A percentile compares a stretch with the other conserved stretches of the same genome.
Evolutionary conservation across 2,888 invertebrate genomes (phyloP).

Genomic region (Scaptomyza flava): DNA sequence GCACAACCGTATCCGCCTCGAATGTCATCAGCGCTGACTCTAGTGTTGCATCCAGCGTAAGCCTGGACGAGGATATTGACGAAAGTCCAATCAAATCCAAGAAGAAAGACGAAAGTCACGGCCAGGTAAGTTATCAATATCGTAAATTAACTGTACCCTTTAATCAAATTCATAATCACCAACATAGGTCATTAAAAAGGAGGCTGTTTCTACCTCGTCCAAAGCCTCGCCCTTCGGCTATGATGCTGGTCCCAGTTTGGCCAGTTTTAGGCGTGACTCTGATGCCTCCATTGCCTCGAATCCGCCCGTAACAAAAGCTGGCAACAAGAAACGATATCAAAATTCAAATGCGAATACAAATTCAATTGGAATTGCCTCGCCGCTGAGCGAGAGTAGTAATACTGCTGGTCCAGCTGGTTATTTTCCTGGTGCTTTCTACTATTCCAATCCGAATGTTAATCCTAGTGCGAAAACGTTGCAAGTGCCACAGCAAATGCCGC

Average conservation of each 20-base stretch:
- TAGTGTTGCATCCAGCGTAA: slow-evolving; percentile 85
- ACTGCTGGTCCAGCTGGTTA: slow-evolving; percentile 65
- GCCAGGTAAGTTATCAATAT: slow-evolving; percentile 69
- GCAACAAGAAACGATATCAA: slow-evolving; percentile 75
- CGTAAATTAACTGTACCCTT: background rate
- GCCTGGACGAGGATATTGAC: slow-evolving; percentile 84
- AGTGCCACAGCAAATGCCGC: slow-evolving; percentile 67
- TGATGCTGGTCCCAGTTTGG: slow-evolving; percentile 74
- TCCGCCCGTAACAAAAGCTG: slow-evolving; percentile 60
- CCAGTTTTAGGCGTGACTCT: slow-evolving; percentile 67
- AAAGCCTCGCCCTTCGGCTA: slow-evolving; percentile 83
- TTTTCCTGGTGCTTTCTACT: slow-evolving; percentile 80
- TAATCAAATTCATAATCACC: background rate
- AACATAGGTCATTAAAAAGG: slow-evolving; percentile 82
- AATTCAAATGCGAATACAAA: slow-evolving; percentile 46
- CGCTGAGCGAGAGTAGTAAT: slow-evolving; percentile 35
- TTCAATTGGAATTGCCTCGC: slow-evolving; percentile 54
- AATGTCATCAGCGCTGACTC: slow-evolving; percentile 86
- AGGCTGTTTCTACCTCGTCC: slow-evolving; percentile 84
- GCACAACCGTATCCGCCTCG: slow-evolving; percentile 87
- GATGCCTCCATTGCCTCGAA: slow-evolving; percentile 68
- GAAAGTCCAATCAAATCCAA: slow-evolving; percentile 83
- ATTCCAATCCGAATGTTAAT: slow-evolving; percentile 69
- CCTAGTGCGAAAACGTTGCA: slow-evolving; percentile 53
- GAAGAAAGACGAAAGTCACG: slow-evolving; percentile 83